Conservation (phyloP, 2,113 vertebrate genomes). For the Cephalopholis sonnerati region DNA sequence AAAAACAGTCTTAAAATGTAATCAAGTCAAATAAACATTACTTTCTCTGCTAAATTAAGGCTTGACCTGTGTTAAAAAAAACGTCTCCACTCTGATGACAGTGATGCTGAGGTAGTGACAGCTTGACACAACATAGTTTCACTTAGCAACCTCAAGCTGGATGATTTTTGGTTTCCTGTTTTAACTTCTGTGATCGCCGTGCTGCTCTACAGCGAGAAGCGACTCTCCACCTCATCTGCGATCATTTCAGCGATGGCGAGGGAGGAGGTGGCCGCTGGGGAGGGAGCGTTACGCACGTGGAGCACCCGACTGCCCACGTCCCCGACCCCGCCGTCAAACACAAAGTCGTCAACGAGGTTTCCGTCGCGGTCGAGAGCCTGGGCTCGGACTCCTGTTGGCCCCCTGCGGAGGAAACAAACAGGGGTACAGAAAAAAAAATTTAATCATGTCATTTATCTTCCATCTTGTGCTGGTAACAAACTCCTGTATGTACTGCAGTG, state of each 20-base stretch:
- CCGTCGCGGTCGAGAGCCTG: conserved; percentile 92
- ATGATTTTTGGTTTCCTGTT: neutral
- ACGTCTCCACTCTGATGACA: neutral
- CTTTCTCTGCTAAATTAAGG: conserved; percentile 39
- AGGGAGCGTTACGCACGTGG: conserved; percentile 96
- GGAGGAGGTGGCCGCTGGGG: conserved; percentile 96
- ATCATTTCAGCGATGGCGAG: conserved; percentile 94
- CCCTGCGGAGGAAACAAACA: conserved; percentile 80
- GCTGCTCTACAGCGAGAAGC: conserved; percentile 85
- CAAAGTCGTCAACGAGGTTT: conserved; percentile 95
- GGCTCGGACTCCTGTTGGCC: conserved; percentile 94
- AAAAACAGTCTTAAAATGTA: neutral
- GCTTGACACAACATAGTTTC: neutral
- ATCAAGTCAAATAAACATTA: conserved; percentile 6
- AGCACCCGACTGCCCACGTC: conserved; percentile 88
- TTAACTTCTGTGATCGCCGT: fast-evolving
- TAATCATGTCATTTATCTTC: neutral
- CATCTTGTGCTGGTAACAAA: neutral
- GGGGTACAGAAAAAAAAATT: neutral
- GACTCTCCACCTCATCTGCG: conserved; percentile 87
- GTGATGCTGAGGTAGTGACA: conserved; percentile 21
- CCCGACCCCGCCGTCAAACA: conserved; percentile 93
- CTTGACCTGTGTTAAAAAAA: conserved; percentile 29
- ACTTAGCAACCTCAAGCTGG: neutral
- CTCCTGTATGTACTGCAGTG: neutral